A percentile compares a stretch with the other conserved stretches of the same genome.
These are phyloP conservation scores for Ammodytes marinus DNA, from an alignment of 2,113 vertebrate species.

Conservation along the genomic window DNA sequence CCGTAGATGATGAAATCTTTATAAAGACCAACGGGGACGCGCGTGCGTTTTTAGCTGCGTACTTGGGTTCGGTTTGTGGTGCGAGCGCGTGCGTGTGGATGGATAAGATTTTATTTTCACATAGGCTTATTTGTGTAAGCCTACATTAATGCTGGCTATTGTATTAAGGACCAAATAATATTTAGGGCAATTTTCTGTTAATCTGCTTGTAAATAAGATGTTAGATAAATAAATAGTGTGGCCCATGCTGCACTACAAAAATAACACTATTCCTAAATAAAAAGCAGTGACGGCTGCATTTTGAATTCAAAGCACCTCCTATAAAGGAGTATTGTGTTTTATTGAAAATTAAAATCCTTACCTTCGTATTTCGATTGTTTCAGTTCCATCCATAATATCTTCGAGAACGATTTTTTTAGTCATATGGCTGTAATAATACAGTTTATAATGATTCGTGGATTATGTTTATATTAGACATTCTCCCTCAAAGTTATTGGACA, in stretches of 20 bases:
- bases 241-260: slow-evolving; percentile 17
- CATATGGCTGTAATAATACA: neutral
- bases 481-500: neutral
- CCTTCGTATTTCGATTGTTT: neutral
- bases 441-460: neutral
- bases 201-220: slow-evolving; percentile 50
- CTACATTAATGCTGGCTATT: slow-evolving; percentile 8
- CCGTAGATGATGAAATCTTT: slow-evolving; percentile 93
- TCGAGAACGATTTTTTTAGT: neutral
- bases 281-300: neutral
- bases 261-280: neutral
- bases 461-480: neutral
- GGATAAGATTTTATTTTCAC: slow-evolving; percentile 24
- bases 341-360: neutral
- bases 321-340: neutral
- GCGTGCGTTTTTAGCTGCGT: slow-evolving; percentile 10
- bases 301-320: neutral
- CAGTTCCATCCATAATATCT: neutral
- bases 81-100: slow-evolving; percentile 9
- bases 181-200: slow-evolving; percentile 35
- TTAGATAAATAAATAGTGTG: slow-evolving; percentile 35
- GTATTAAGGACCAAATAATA: neutral
- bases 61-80: slow-evolving; percentile 19
- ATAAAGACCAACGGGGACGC: slow-evolving; percentile 82
- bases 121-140: neutral